Evolutionary conservation across 2,888 invertebrate genomes (phyloP), one percentile per base, ranked within the genome.

Genomic region (Psylliodes chrysocephalus): DNA sequence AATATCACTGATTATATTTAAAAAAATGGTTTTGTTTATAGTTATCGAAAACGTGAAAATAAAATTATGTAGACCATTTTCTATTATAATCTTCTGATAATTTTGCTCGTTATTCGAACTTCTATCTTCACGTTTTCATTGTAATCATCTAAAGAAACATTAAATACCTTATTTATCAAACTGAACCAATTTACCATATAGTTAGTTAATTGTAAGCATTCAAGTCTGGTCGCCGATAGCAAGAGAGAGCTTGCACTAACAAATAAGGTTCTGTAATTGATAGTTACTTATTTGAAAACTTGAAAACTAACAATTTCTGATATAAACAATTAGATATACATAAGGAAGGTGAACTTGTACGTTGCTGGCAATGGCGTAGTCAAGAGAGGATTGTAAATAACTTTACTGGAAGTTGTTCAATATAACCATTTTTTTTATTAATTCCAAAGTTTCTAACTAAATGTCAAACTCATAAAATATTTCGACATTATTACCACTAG

Each of bases 301-400:
- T 40, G 40, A 40, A 40, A 40, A 40, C 40, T n/a, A 40, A 40
- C 40, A 40, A 40, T 40, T 40, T 12, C 40, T n/a, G 40, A 40
- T 40, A 40, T 17, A 38, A 38, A 38, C 38, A 40, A 40, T 40
- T 40, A 40, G 40, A 40, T 17, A 17, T 17, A 10, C 8, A 40
- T 40, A 40, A 40, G 40, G 40, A 40, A 40, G 40, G 40, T 40
- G 14, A 17, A 40, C 3, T 2, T 22, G 22, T 22, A 22, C 22
- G 22, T 22, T 22, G n/a, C n/a, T n/a, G n/a, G n/a, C n/a, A n/a
- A n/a, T n/a, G n/a, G n/a, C n/a, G n/a, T n/a, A n/a, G n/a, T n/a
- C n/a, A n/a, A n/a, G n/a, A n/a, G n/a, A n/a, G n/a, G n/a, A n/a
- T n/a, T n/a, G n/a, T n/a, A n/a, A n/a, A n/a, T n/a, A n/a, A n/a